A percentile compares a stretch with the other conserved stretches of the same genome.
Conservation (phyloP, 2,888 invertebrate species). For the Macroteleia sp. region DNA sequence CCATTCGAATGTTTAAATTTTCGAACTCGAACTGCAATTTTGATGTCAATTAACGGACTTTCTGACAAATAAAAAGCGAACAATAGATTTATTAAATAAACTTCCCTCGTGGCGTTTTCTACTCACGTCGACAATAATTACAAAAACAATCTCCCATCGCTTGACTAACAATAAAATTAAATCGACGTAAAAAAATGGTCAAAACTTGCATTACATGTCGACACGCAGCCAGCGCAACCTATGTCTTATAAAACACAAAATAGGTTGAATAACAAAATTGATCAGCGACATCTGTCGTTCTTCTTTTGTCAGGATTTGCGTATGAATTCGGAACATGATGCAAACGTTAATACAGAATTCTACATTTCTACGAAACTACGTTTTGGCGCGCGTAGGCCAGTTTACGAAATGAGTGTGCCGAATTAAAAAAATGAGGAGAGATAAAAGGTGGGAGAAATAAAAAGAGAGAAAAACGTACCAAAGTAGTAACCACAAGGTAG, state of each 20-base stretch:
- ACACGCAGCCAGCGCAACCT: no score
- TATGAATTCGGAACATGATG: slow-evolving; percentile 4
- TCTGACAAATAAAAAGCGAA: neutral
- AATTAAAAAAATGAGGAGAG: neutral
- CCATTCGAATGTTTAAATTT: neutral
- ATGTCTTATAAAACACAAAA: no score
- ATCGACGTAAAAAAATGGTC: neutral
- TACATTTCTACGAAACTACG: slow-evolving; percentile 10
- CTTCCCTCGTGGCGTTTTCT: no score
- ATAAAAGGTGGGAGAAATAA: neutral
- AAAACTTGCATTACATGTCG: no score
- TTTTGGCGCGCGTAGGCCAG: slow-evolving; percentile 17
- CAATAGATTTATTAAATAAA: neutral
- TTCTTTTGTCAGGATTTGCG: slow-evolving; percentile 6
- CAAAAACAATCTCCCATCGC: no score
- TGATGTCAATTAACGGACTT: no score
- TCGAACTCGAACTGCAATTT: neutral
- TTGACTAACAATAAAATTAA: no score
- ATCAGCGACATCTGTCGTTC: neutral
- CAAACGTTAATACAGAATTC: slow-evolving; percentile 27
- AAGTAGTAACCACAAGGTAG: neutral
- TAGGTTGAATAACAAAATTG: no score
- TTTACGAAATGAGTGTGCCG: slow-evolving; percentile 1
- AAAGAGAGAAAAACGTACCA: slow-evolving; percentile 2
- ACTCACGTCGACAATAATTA: no score